Percentiles rank a stretch among this genome's conserved stretches.
These are phyloP conservation scores for Lithophane leautieri DNA, from an alignment of 2,888 invertebrate genomes.

Conservation along the genomic window DNA sequence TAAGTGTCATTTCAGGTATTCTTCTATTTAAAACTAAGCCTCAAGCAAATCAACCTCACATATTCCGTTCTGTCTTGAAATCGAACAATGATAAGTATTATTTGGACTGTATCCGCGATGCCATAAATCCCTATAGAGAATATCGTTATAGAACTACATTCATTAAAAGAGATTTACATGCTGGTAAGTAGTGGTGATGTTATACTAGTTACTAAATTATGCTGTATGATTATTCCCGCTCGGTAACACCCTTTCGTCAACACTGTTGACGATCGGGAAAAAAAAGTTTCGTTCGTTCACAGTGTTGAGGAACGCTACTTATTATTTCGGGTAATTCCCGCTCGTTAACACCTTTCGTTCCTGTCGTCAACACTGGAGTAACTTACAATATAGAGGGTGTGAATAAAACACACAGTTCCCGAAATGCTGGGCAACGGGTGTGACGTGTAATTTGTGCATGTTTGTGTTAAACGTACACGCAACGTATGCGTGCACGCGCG, in stretches of 20 bases:
- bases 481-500: too few species aligned
- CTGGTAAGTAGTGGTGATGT: constrained; percentile 18
- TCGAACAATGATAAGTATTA: constrained; percentile 22
- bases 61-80: constrained; percentile 20
- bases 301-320: too few species aligned
- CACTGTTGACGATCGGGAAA: too few species aligned
- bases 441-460: background rate
- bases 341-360: too few species aligned
- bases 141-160: constrained; percentile 43
- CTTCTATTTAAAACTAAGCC: background rate
- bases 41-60: rapidly evolving
- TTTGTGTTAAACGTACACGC: too few species aligned
- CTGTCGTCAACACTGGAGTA: too few species aligned
- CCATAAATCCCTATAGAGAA: rapidly evolving
- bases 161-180: background rate
- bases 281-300: too few species aligned
- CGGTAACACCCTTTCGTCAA: too few species aligned
- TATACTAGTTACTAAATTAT: background rate
- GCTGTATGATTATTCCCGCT: too few species aligned
- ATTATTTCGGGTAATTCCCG: too few species aligned
- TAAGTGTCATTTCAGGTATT: constrained; percentile 9
- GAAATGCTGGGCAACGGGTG: background rate
- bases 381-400: background rate
- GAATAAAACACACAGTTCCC: background rate
- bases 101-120: constrained; percentile 19